Conservation (phyloP, 2,888 invertebrate species). For the Scaptomyza tumidula region DNA sequence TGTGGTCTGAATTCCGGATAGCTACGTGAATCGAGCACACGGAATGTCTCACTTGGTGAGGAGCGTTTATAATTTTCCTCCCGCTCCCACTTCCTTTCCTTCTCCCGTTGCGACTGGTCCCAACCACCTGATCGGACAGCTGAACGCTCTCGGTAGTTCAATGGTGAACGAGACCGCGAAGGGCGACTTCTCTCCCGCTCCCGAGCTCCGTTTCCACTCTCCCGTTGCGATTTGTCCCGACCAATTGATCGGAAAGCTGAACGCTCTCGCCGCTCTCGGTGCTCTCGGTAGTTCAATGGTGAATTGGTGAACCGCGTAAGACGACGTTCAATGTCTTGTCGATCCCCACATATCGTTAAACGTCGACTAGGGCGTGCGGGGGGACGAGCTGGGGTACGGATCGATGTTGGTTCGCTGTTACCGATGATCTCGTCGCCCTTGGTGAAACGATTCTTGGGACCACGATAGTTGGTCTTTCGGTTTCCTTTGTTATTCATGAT, state of each 20-base stretch:
- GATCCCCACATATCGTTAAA: slow-evolving; percentile 22
- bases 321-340: slow-evolving; percentile 26
- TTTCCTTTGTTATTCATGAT: slow-evolving; percentile 17
- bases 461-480: slow-evolving; percentile 50
- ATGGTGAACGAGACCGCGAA: slow-evolving; percentile 47
- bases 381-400: not conserved
- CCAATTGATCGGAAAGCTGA: no score
- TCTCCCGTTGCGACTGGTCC: no score
- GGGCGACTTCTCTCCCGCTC: slow-evolving; percentile 7
- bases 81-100: slow-evolving; percentile 6
- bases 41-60: slow-evolving; percentile 62
- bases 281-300: slow-evolving; percentile 30
- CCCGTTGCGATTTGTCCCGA: no score
- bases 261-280: not conserved
- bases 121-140: slow-evolving; percentile 40
- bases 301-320: slow-evolving; percentile 46
- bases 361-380: slow-evolving; percentile 39
- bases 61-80: slow-evolving; percentile 42
- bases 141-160: slow-evolving; percentile 44
- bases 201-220: no score
- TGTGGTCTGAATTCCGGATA: slow-evolving; percentile 82
- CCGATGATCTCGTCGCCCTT: slow-evolving; percentile 70
- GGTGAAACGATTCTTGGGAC: slow-evolving; percentile 15
- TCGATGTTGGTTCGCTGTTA: slow-evolving; percentile 78
- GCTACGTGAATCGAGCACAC: slow-evolving; percentile 80